A percentile compares a stretch with the other conserved stretches of the same genome.
These are phyloP conservation scores for Gonatopus flavifemur DNA, from an alignment of 1,140 invertebrate species.

Conservation along the genomic window DNA sequence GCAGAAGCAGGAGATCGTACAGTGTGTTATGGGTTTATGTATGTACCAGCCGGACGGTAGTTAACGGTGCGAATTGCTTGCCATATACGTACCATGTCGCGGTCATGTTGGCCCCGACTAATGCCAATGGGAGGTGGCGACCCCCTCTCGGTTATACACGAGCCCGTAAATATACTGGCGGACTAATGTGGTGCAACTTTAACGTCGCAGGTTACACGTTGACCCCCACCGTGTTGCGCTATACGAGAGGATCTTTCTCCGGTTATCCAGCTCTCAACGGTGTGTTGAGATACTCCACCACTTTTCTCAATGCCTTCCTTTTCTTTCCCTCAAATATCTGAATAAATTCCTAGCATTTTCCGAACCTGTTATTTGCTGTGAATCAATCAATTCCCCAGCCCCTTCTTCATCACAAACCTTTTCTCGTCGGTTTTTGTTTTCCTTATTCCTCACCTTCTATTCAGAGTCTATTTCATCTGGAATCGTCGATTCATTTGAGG, in stretches of 20 bases:
- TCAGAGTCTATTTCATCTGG: not conserved
- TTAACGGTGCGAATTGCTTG: slow-evolving; percentile 40
- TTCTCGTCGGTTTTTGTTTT: slow-evolving; percentile 3
- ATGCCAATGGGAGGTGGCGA: slow-evolving; percentile 21
- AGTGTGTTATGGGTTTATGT: slow-evolving; percentile 15
- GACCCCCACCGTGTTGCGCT: no score
- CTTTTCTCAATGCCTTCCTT: not conserved
- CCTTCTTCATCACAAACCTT: no score
- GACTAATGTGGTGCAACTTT: slow-evolving; percentile 47
- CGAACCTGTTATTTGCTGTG: no score
- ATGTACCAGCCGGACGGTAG: slow-evolving; percentile 16
- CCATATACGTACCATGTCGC: slow-evolving; percentile 38
- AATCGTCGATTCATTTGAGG: slow-evolving; percentile 6
- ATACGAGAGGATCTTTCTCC: no score
- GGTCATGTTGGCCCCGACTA: slow-evolving; percentile 30
- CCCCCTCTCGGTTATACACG: slow-evolving; percentile 15
- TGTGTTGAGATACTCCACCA: slow-evolving; percentile 15
- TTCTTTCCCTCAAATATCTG: not conserved
- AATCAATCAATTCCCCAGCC: no score
- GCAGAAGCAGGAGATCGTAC: slow-evolving; percentile 15
- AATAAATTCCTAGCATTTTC: no score
- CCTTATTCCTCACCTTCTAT: slow-evolving; percentile 4
- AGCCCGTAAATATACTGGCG: slow-evolving; percentile 44
- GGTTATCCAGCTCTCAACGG: no score
- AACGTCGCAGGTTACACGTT: slow-evolving; percentile 31